Conservation (phyloP, 2,113 vertebrate species). For the Protobothrops flavoviridis region DNA sequence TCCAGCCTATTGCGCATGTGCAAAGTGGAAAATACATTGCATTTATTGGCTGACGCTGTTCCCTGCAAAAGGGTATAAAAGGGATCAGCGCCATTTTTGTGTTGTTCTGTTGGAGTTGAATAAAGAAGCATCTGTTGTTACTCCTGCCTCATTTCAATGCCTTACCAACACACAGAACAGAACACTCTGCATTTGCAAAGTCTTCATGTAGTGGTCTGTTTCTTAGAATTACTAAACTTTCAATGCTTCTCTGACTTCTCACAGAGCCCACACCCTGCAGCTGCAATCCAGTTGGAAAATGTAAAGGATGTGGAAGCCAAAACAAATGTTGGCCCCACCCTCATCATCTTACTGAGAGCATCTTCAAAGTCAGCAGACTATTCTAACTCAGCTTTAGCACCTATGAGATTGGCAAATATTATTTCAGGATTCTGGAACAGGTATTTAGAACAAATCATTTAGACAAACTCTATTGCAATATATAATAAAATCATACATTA, state of each 20-base stretch:
- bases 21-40: too few relatives aligned
- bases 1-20: too few relatives aligned
- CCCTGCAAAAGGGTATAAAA: too few relatives aligned
- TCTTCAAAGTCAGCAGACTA: conserved; percentile 1
- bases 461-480: neutral
- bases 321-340: conserved; percentile 2
- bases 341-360: neutral
- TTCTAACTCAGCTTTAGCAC: conserved; percentile 1
- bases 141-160: too few relatives aligned
- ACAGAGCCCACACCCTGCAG: neutral
- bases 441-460: neutral
- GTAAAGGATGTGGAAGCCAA: neutral
- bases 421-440: neutral
- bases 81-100: too few relatives aligned
- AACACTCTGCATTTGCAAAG: neutral
- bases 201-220: neutral
- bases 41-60: too few relatives aligned
- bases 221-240: neutral
- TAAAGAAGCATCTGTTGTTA: too few relatives aligned
- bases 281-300: conserved; percentile 3
- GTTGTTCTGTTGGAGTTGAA: too few relatives aligned
- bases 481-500: neutral
- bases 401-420: neutral
- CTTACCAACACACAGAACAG: too few relatives aligned
- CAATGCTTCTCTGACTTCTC: neutral